A percentile compares a stretch with the other conserved stretches of the same genome.
Evolutionary conservation across 1,140 invertebrate genomes (phyloP).

Genomic region (Lerema accius): DNA sequence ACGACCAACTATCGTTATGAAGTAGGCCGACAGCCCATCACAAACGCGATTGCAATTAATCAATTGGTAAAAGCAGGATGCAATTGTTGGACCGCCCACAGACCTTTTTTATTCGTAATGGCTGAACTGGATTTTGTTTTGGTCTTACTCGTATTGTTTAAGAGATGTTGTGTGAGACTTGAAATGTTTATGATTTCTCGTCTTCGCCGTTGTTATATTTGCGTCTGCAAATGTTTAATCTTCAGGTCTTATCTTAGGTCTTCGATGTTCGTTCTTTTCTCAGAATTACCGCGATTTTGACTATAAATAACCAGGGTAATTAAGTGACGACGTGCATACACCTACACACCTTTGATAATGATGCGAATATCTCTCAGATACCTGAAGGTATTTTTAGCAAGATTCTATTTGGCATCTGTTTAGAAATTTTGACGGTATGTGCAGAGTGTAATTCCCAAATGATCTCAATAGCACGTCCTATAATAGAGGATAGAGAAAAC

Average conservation of each 20-base stretch:
- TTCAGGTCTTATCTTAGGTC: too few relatives aligned
- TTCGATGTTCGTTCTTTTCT: too few relatives aligned
- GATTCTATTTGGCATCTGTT: too few relatives aligned
- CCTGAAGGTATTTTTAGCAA: too few relatives aligned
- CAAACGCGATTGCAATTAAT: slow-evolving; percentile 45
- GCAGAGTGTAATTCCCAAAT: too few relatives aligned
- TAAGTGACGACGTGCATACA: too few relatives aligned
- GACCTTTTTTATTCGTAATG: slow-evolving; percentile 29
- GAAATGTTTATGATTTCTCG: not conserved
- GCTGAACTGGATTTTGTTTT: slow-evolving; percentile 27
- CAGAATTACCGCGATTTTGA: too few relatives aligned
- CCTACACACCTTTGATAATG: not conserved
- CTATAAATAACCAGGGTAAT: too few relatives aligned
- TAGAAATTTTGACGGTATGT: too few relatives aligned
- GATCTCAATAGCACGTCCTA: too few relatives aligned
- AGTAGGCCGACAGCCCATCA: slow-evolving; percentile 31
- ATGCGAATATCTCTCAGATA: not conserved
- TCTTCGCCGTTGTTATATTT: not conserved
- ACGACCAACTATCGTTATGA: slow-evolving; percentile 4
- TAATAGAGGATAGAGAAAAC: too few relatives aligned
- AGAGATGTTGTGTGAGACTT: not conserved
- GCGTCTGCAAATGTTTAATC: too few relatives aligned
- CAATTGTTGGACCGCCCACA: slow-evolving; percentile 49
- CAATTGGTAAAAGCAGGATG: slow-evolving; percentile 56
- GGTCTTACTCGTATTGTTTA: not conserved